Conservation (phyloP, 1,140 invertebrate species). For the Sycobia sp. region DNA sequence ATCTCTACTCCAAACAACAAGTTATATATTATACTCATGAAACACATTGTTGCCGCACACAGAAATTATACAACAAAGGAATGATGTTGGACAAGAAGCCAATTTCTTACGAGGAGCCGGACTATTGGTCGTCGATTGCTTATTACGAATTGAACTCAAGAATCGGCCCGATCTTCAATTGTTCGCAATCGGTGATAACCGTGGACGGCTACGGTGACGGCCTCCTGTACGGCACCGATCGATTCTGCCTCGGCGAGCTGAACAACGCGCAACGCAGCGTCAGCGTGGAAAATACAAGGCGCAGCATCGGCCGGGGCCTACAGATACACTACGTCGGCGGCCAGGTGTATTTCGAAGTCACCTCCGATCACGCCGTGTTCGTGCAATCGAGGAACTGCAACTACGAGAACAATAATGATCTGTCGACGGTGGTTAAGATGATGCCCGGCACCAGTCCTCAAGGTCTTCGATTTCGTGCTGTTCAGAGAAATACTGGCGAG, state of each 20-base stretch:
- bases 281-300: slow-evolving; percentile 92
- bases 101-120: slow-evolving; percentile 85
- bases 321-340: slow-evolving; percentile 96
- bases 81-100: too few relatives aligned
- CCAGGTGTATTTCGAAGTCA: slow-evolving; percentile 94
- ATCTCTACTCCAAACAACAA: too few relatives aligned
- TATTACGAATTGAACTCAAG: slow-evolving; percentile 95
- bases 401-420: slow-evolving; percentile 91
- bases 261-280: slow-evolving; percentile 96
- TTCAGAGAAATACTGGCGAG: slow-evolving; percentile 89
- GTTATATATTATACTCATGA: too few relatives aligned
- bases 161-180: slow-evolving; percentile 94
- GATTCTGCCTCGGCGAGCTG: slow-evolving; percentile 92
- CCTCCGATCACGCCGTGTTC: slow-evolving; percentile 93
- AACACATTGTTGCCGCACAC: too few relatives aligned
- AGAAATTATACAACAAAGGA: too few relatives aligned
- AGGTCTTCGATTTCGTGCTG: slow-evolving; percentile 97
- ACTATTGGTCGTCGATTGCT: slow-evolving; percentile 92
- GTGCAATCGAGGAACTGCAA: slow-evolving; percentile 96
- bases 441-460: slow-evolving; percentile 88
- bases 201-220: slow-evolving; percentile 96
- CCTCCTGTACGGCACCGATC: slow-evolving; percentile 88
- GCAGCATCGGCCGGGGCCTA: slow-evolving; percentile 95
- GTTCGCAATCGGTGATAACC: slow-evolving; percentile 84
- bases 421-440: slow-evolving; percentile 93